phyloP scores from a whole-genome alignment of 1,140 invertebrate genomes.

The Lysiphlebus fabarum region DNA sequence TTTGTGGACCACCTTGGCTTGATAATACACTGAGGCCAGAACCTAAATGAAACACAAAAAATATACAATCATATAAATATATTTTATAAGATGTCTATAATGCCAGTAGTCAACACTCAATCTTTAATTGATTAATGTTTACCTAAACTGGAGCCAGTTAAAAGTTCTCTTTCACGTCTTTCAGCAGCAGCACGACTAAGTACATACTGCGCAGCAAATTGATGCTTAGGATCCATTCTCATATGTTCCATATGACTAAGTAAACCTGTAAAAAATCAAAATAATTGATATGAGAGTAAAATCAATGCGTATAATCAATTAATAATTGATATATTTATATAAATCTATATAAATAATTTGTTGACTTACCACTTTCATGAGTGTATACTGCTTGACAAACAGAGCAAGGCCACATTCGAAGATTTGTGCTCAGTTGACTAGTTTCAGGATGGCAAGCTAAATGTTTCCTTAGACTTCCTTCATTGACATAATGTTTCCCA shows the following conservation, averaged over 20 bases:
- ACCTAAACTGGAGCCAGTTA: constrained; percentile 64
- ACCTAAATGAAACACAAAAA: constrained; percentile 39
- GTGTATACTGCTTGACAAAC: constrained; percentile 92
- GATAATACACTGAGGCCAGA: constrained; percentile 58
- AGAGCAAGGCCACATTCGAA: constrained; percentile 91
- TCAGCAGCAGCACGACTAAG: constrained; percentile 86
- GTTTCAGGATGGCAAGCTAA: constrained; percentile 89
- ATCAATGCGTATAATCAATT: too few species aligned
- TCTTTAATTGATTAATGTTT: constrained; percentile 20
- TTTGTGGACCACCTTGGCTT: constrained; percentile 57
- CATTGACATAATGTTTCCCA: constrained; percentile 92
- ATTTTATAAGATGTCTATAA: not conserved
- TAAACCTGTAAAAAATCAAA: constrained; percentile 63
- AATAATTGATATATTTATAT: too few species aligned
- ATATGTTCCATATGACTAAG: constrained; percentile 93
- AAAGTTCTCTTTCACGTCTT: constrained; percentile 76
- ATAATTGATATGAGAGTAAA: constrained; percentile 1
- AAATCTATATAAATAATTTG: not conserved
- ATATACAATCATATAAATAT: constrained; percentile 10
- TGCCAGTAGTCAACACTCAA: constrained; percentile 6
- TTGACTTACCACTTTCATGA: constrained; percentile 86
- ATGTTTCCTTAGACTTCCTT: constrained; percentile 88
- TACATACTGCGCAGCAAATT: constrained; percentile 91
- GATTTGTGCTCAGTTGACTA: constrained; percentile 76
- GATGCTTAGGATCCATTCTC: constrained; percentile 95